Percentiles rank a stretch among this genome's conserved stretches.
These are phyloP conservation scores for Monoplex corrugatus DNA, from an alignment of 2,888 invertebrate species.

Conservation along the genomic window DNA sequence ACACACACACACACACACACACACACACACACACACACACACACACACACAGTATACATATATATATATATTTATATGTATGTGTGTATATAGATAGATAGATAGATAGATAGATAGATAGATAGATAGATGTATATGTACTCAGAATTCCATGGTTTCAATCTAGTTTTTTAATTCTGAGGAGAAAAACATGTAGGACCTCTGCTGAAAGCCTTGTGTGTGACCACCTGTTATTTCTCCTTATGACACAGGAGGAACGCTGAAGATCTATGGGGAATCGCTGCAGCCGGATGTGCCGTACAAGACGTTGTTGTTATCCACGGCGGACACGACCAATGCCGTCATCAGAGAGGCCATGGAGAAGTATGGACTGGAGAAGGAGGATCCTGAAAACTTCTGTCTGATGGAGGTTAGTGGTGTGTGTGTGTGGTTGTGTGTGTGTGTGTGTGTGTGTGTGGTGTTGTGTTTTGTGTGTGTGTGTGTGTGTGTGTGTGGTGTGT, in stretches of 20 bases:
- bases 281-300: slow-evolving; percentile 98
- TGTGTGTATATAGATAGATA: too few relatives aligned
- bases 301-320: slow-evolving; percentile 96
- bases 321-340: slow-evolving; percentile 94
- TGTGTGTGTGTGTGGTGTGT: not conserved
- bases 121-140: too few relatives aligned
- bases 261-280: slow-evolving; percentile 95
- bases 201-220: too few relatives aligned
- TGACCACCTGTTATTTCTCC: too few relatives aligned
- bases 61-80: too few relatives aligned
- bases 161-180: too few relatives aligned
- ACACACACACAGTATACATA: too few relatives aligned
- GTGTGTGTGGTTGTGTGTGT: not conserved
- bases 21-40: too few relatives aligned
- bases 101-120: too few relatives aligned
- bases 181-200: too few relatives aligned
- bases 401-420: slow-evolving; percentile 90
- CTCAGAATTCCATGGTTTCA: too few relatives aligned
- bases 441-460: slow-evolving; percentile 6
- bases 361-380: slow-evolving; percentile 96
- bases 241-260: slow-evolving; percentile 82
- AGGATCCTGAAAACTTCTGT: slow-evolving; percentile 95
- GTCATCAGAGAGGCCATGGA: slow-evolving; percentile 98
- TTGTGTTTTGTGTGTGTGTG: not conserved
- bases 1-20: too few relatives aligned